Evolutionary conservation across 2,888 invertebrate species (phyloP).

Genomic region (Galerucella calmariensis): DNA sequence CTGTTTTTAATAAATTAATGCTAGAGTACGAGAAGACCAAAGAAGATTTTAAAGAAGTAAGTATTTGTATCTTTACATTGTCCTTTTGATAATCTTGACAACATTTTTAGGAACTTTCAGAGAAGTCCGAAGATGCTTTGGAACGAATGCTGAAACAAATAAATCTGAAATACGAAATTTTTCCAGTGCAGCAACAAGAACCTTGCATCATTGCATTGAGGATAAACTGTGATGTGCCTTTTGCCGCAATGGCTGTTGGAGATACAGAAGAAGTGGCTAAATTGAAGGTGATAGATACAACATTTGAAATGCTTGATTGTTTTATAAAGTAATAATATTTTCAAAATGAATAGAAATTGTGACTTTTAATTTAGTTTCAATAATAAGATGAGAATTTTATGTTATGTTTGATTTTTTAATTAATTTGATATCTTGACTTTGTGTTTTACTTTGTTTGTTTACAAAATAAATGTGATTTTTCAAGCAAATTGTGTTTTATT

Average conservation of each 20-base stretch:
- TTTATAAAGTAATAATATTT: conserved; percentile 39
- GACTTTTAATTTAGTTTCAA: too few relatives aligned
- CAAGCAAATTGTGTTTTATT: too few relatives aligned
- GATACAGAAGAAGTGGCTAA: conserved; percentile 43
- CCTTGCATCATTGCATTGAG: conserved; percentile 48
- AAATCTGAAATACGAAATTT: conserved; percentile 49
- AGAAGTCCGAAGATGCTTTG: conserved; percentile 48
- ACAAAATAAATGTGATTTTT: too few relatives aligned
- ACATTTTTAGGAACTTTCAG: conserved; percentile 51
- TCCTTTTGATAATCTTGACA: too few relatives aligned
- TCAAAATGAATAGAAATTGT: too few relatives aligned
- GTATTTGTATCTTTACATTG: too few relatives aligned
- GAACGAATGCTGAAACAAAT: conserved; percentile 50
- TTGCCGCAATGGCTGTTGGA: conserved; percentile 44
- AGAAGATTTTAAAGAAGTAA: conserved; percentile 52
- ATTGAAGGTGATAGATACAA: conserved; percentile 37
- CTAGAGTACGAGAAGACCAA: conserved; percentile 46
- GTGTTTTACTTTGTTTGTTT: too few relatives aligned
- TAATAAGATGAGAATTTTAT: too few relatives aligned
- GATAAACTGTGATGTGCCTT: conserved; percentile 55
- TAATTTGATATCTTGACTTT: too few relatives aligned
- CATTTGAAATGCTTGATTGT: conserved; percentile 45
- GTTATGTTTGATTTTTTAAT: too few relatives aligned
- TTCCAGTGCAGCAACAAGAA: conserved; percentile 45
- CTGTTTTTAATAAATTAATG: conserved; percentile 53